These are phyloP conservation scores for Aethina tumida DNA, from an alignment of 1,140 invertebrate genomes.

Conservation along the genomic window DNA sequence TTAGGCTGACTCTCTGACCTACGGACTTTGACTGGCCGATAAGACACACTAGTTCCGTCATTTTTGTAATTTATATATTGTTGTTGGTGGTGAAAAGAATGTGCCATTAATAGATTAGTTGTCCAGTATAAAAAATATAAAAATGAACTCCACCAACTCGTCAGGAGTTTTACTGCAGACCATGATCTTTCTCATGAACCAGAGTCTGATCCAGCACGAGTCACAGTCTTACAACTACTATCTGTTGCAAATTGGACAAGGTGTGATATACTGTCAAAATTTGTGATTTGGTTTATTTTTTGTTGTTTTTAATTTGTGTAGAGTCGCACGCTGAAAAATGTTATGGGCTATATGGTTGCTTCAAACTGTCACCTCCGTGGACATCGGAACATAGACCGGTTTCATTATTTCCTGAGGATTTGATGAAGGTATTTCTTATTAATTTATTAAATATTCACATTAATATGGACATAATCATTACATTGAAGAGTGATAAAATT, in stretches of 20 bases:
- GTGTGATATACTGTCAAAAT: conserved; percentile 17
- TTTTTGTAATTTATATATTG: conserved; percentile 7
- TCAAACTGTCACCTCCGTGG: conserved; percentile 72
- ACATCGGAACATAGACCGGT: conserved; percentile 64
- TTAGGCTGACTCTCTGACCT: conserved; percentile 9
- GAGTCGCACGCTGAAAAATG: conserved; percentile 46
- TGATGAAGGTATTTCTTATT: conserved; percentile 38
- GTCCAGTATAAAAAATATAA: conserved; percentile 8
- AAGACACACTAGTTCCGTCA: conserved; percentile 7
- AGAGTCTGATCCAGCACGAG: conserved; percentile 30
- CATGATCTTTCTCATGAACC: conserved; percentile 29
- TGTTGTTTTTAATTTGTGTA: conserved; percentile 20
- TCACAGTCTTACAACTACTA: conserved; percentile 33
- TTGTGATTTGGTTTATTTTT: conserved; percentile 7
- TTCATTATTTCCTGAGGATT: conserved; percentile 60
- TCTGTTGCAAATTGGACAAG: conserved; percentile 31
- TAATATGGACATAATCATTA: not conserved
- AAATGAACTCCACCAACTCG: conserved; percentile 17
- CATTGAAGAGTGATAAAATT: not conserved
- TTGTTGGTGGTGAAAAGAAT: conserved; percentile 3
- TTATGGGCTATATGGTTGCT: conserved; percentile 73
- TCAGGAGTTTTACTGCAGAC: conserved; percentile 23
- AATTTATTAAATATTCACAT: conserved; percentile 5
- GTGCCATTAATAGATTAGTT: not conserved
- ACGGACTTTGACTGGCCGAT: conserved; percentile 14